Conservation (phyloP, 1,140 invertebrate species). For the Diorhabda sublineata region DNA sequence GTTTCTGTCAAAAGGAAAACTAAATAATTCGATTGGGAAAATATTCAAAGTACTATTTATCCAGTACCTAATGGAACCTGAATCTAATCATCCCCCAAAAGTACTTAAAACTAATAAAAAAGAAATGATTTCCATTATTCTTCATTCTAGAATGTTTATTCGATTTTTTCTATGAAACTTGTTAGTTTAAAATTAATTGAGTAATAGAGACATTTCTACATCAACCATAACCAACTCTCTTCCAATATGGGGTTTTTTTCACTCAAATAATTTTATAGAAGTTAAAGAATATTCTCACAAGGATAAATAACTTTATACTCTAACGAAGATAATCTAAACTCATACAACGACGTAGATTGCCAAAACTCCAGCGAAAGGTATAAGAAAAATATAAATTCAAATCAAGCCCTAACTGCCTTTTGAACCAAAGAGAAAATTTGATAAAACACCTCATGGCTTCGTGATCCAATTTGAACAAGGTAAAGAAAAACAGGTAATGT, state of each 20-base stretch:
- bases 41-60: no score
- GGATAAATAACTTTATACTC: background rate
- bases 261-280: background rate
- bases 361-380: background rate
- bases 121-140: no score
- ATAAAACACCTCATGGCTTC: background rate
- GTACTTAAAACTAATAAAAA: no score
- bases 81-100: no score
- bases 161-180: no score
- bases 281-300: background rate
- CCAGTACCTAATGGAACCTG: no score
- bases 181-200: no score
- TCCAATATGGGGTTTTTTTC: background rate
- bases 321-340: constrained; percentile 1
- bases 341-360: background rate
- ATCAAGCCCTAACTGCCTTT: constrained; percentile 6
- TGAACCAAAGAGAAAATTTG: constrained; percentile 4
- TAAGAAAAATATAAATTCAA: constrained; percentile 1
- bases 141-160: no score
- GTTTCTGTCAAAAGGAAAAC: no score
- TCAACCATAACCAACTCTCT: background rate
- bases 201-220: no score
- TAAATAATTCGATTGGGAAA: no score
- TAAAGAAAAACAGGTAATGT: constrained; percentile 4
- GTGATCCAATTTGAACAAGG: constrained; percentile 11